Conservation (phyloP, 2,888 invertebrate genomes). For the Ochlodes sylvanus region DNA sequence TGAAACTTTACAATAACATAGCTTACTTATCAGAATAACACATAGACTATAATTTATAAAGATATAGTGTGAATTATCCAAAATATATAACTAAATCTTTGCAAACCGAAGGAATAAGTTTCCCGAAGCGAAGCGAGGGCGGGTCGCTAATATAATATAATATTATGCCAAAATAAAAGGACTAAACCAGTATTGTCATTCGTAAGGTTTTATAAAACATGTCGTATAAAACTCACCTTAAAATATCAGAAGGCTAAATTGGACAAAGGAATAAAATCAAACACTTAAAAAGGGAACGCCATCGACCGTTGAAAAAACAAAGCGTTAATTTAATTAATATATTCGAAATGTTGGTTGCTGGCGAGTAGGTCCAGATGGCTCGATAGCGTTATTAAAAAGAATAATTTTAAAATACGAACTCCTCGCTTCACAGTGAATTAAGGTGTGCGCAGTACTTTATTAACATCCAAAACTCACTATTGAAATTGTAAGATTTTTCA, state of each 20-base stretch:
- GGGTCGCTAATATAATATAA: neutral
- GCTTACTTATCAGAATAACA: too few species aligned
- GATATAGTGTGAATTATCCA: too few species aligned
- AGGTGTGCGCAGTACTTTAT: conserved; percentile 44
- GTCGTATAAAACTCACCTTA: conserved; percentile 4
- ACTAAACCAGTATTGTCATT: neutral
- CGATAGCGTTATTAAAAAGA: conserved; percentile 70
- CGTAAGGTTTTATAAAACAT: conserved; percentile 2
- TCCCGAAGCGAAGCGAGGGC: too few species aligned
- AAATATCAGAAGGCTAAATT: conserved; percentile 21
- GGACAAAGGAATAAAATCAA: conserved; percentile 29
- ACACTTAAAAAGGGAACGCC: conserved; percentile 31
- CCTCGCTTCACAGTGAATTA: conserved; percentile 33
- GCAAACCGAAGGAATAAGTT: too few species aligned
- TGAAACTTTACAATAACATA: too few species aligned
- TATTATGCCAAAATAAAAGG: neutral
- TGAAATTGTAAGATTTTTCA: too few species aligned
- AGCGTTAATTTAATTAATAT: conserved; percentile 38
- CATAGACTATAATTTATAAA: too few species aligned
- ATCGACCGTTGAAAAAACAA: conserved; percentile 43
- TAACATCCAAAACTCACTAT: neutral
- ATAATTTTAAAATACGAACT: conserved; percentile 64
- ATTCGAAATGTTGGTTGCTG: conserved; percentile 50
- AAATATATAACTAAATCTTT: too few species aligned
- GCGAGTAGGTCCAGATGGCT: conserved; percentile 44